Conservation (phyloP, 2,113 vertebrate species). For the Butorides virescens region DNA sequence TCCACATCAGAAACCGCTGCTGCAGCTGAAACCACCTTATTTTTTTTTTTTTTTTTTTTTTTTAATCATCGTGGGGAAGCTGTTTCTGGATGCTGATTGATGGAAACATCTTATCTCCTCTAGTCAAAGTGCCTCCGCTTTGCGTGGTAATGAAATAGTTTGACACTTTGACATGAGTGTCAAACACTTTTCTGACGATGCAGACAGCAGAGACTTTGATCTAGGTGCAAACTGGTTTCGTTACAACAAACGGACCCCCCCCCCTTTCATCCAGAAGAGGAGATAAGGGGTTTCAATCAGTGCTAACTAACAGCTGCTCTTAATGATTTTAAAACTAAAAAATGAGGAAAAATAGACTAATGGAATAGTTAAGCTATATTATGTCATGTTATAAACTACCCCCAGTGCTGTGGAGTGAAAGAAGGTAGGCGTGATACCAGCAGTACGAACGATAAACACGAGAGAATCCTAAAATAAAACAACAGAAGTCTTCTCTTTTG, state of each 20-base stretch:
- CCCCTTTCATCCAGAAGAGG: neutral
- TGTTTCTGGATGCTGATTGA: constrained; percentile 44
- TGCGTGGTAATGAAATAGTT: constrained; percentile 52
- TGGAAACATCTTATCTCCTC: constrained; percentile 43
- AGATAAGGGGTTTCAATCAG: neutral
- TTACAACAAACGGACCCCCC: constrained; percentile 21
- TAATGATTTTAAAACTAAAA: neutral
- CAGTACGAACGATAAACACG: neutral
- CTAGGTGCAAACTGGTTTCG: constrained; percentile 36
- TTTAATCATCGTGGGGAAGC: constrained; percentile 27
- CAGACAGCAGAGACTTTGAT: constrained; percentile 35
- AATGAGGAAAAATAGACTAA: neutral
- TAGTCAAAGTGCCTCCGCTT: constrained; percentile 34
- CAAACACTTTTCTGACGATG: neutral
- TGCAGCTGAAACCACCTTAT: neutral
- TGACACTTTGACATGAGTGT: constrained; percentile 52
- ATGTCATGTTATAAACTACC: neutral
- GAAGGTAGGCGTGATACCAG: neutral
- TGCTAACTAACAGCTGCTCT: constrained; percentile 4
- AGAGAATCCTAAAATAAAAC: neutral
- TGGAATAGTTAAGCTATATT: neutral
- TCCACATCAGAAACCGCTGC: neutral
- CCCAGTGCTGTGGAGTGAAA: neutral
- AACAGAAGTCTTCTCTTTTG: neutral
- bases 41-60: constrained; percentile 23